Evolutionary conservation across 2,113 vertebrate genomes (phyloP), one percentile per base, ranked within the genome.

Genomic region (Synchiropus splendidus): DNA sequence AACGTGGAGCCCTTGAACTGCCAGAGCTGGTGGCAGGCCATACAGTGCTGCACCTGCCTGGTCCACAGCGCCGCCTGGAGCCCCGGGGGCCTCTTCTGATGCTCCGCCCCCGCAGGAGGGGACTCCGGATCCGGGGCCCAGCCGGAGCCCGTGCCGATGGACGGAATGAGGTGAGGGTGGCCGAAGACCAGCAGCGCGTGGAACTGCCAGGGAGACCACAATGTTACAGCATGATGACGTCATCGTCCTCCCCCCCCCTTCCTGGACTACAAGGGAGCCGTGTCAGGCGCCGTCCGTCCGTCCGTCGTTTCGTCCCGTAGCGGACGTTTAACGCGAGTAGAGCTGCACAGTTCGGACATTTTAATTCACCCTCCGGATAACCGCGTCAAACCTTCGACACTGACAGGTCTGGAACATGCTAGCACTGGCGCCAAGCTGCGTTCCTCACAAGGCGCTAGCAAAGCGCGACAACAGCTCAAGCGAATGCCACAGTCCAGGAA

Each of bases 1-100:
- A 97, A 48, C 39, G 90, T 97, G 86, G 92, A 98, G 76, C 92
- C 95, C 67, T 84, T 97, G 73, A 94, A 91, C 90, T 97, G 94
- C 89, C 90, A 79, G 16, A 97, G 89, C 58, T 98, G 95, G 95
- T 97, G 92, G 94, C 89, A 93, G n/a, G 91, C 93, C 86, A 91
- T 97, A 58, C 92, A 96, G 83, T 98, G 94, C 85, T 94, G 94
- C 54, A 90, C 85, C 87, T 98, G 95, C 55, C 75, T 97, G 85
- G 89, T 97, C 85, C 93, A 94, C 85, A 92, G 45, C 0, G 86
- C 90, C 6, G 63, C 91, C 17, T 97, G 94, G 92, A 83, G 82
- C 72, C 85, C 72, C 0, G 66, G 87, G 52, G 89, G 92, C 49
- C 84, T 94, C 84, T 81, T 94, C 87, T 95, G 91, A 98, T 76